These are phyloP conservation scores for Athene noctua DNA, from an alignment of 2,113 vertebrate species.

Conservation along the genomic window DNA sequence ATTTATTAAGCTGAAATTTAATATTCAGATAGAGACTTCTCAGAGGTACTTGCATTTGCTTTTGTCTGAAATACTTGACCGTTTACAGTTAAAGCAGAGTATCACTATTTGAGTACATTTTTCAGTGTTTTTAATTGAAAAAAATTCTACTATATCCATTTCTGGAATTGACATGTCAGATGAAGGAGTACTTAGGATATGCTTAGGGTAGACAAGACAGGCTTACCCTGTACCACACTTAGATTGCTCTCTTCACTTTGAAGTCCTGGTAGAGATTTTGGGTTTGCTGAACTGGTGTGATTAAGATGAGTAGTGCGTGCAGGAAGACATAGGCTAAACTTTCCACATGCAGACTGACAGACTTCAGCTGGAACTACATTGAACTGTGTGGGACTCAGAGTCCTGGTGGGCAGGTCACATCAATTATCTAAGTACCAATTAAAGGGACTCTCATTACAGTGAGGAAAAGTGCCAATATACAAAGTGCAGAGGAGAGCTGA, in stretches of 20 bases:
- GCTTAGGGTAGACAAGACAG: background rate
- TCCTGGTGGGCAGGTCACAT: background rate
- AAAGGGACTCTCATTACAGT: background rate
- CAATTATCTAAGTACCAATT: background rate
- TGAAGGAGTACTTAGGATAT: background rate
- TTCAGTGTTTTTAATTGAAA: background rate
- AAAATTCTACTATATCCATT: background rate
- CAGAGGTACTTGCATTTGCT: background rate
- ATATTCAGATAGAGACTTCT: background rate
- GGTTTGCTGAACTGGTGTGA: background rate
- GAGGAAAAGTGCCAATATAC: background rate
- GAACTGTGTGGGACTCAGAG: background rate
- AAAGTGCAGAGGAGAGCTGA: background rate
- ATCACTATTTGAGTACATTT: background rate
- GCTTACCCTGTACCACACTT: background rate
- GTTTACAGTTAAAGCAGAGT: background rate
- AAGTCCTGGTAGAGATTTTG: background rate
- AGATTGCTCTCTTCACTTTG: background rate
- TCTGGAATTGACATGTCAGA: background rate
- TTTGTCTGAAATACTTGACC: background rate
- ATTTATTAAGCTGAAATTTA: conserved; percentile 15
- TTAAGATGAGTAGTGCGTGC: fast-evolving
- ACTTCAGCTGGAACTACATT: background rate
- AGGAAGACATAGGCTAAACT: background rate
- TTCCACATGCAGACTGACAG: fast-evolving